Evolutionary conservation across 2,113 vertebrate genomes (phyloP), one percentile per base, ranked within the genome.

Genomic region (Dinomys branickii): DNA sequence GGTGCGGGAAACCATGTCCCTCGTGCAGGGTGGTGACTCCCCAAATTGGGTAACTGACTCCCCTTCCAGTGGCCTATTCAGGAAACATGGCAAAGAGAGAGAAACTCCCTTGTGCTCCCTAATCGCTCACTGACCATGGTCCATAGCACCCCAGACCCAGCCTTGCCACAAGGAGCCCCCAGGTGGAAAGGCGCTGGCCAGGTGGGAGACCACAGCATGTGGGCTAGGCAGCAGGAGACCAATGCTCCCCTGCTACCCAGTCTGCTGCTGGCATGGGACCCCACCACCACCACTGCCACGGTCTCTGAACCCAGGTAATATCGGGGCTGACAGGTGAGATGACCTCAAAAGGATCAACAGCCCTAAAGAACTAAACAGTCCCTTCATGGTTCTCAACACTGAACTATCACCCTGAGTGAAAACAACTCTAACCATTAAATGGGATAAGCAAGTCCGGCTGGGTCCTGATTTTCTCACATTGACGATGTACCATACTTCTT

Each of bases 371-470:
- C 54, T 5, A 12, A 33, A 22, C 2, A 17, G 47, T 20, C 44
- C n/a, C 5, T 11, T 11, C 14, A 41, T 0, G 0, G 44, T 10
- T n/a, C 87, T 77, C 22, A 89, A 38, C 63, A 0, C 67, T 44
- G 52, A 80, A 80, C 41, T 12, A 10, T 22, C 33, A 19, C 1
- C 0, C 5, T 35, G 20, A 52, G 28, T 41, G 24, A 78, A 77
- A 85, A 58, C 3, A 30, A 17, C 17, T 24, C 52, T 67, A 44
- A 59, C 13, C 56, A 11, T 26, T 5, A 33, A 82, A 24, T 8
- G 24, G 50, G n/a, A 69, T 38, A 44, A 85, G 33, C 41, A 82
- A 90, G 56, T 52, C 52, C 61, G 52, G 14, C 0, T 14, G 56
- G 47, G 12, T 9, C 35, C 50, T 44, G 28, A 83, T 71, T 84